Percentiles rank a stretch among this genome's conserved stretches.
phyloP scores from a whole-genome alignment of 2,888 invertebrate species.

The Rhogogaster chlorosoma region DNA sequence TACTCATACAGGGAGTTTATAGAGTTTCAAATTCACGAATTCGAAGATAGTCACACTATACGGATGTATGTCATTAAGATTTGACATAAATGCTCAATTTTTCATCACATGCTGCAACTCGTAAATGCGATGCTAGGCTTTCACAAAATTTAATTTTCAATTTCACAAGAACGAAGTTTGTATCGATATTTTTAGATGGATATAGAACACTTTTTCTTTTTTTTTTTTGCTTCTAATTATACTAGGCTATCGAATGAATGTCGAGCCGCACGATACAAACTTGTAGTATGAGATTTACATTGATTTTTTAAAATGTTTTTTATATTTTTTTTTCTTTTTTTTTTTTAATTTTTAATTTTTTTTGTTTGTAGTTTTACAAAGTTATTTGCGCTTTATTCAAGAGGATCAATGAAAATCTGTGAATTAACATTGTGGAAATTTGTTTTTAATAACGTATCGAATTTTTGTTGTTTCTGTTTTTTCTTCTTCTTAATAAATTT shows the following conservation, averaged over 20 bases:
- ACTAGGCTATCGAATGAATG: not conserved
- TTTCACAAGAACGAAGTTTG: slow-evolving; percentile 8
- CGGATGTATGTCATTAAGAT: not conserved
- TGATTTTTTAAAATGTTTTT: no score
- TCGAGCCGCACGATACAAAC: slow-evolving; percentile 27
- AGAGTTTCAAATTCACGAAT: not conserved
- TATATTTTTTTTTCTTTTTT: slow-evolving; percentile 5
- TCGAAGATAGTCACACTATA: not conserved
- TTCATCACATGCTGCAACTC: slow-evolving; percentile 35
- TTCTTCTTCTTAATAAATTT: not conserved
- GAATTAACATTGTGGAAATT: slow-evolving; percentile 18
- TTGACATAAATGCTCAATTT: not conserved
- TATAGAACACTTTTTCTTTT: not conserved
- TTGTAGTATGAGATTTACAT: slow-evolving; percentile 17
- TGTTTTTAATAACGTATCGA: not conserved
- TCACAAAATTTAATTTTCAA: slow-evolving; percentile 17
- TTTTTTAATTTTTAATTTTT: not conserved
- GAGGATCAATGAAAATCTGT: slow-evolving; percentile 14
- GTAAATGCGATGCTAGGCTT: slow-evolving; percentile 44
- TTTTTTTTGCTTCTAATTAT: not conserved
- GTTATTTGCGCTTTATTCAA: slow-evolving; percentile 14
- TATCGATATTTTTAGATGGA: slow-evolving; percentile 10
- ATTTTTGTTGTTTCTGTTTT: not conserved
- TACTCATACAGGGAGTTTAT: not conserved
- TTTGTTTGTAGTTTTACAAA: slow-evolving; percentile 2